A percentile compares a stretch with the other conserved stretches of the same genome.
These are phyloP conservation scores for Equus przewalskii DNA, from an alignment of 2,113 vertebrate species.

Conservation along the genomic window DNA sequence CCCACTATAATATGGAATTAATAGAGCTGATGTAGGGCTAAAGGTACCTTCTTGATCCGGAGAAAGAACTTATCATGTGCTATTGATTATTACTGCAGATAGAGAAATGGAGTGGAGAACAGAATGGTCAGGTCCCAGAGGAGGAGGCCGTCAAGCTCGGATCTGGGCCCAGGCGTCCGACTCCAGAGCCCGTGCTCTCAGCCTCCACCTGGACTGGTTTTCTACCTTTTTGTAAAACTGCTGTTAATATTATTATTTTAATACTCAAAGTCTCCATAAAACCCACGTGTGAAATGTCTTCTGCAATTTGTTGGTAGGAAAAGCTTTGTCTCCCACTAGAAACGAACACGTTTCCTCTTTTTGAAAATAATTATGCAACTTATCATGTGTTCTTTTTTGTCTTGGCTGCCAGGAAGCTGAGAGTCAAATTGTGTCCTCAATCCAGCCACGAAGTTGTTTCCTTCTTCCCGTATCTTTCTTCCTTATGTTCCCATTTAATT, in stretches of 20 bases:
- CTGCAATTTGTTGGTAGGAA: constrained; percentile 54
- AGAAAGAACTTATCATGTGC: not conserved
- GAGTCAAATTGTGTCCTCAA: constrained; percentile 45
- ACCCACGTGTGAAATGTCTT: not conserved
- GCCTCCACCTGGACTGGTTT: not conserved
- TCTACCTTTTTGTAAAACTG: not conserved
- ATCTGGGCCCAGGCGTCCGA: not conserved
- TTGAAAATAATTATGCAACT: constrained; percentile 74
- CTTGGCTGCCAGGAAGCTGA: constrained; percentile 74
- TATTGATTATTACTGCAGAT: not conserved
- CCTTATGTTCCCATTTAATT: constrained; percentile 72
- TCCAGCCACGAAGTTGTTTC: constrained; percentile 26
- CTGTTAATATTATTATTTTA: not conserved
- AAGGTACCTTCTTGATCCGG: not conserved
- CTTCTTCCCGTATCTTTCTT: constrained; percentile 65
- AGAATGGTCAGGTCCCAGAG: not conserved
- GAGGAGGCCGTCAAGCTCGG: not conserved
- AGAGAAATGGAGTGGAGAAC: not conserved
- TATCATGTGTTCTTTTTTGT: constrained; percentile 58
- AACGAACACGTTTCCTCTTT: constrained; percentile 73
- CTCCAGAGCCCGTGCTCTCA: not conserved
- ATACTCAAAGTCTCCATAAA: not conserved
- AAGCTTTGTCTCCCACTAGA: constrained; percentile 59
- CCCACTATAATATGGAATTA: not conserved
- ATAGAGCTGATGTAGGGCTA: not conserved